A percentile compares a stretch with the other conserved stretches of the same genome.
Evolutionary conservation across 2,888 invertebrate species (phyloP).

Genomic region (Drosophila subsilvestris): DNA sequence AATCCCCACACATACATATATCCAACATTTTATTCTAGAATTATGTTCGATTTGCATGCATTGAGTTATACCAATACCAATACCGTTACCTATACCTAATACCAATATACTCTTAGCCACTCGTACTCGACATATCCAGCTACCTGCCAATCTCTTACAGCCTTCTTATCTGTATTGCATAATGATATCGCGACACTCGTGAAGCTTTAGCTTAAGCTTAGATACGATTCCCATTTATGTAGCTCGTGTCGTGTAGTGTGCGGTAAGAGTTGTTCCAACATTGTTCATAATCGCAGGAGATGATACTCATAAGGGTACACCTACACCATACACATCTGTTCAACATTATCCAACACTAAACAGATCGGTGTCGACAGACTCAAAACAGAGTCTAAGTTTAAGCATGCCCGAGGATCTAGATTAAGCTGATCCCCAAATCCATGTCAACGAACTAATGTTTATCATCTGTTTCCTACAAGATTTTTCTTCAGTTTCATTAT

Average conservation of each 20-base stretch:
- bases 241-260: slow-evolving; percentile 24
- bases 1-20: slow-evolving; percentile 36
- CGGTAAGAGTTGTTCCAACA: slow-evolving; percentile 27
- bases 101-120: slow-evolving; percentile 39
- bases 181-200: not conserved
- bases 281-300: not conserved
- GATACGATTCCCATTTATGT: slow-evolving; percentile 7
- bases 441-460: slow-evolving; percentile 72
- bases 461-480: slow-evolving; percentile 70
- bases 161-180: slow-evolving; percentile 11
- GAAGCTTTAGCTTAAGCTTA: slow-evolving; percentile 2
- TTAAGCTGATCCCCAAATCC: slow-evolving; percentile 14
- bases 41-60: slow-evolving; percentile 71
- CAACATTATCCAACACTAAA: not conserved
- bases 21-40: slow-evolving; percentile 57
- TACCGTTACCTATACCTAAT: slow-evolving; percentile 10
- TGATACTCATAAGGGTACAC: not conserved
- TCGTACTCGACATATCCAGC: slow-evolving; percentile 45
- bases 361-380: too few species aligned
- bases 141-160: slow-evolving; percentile 53
- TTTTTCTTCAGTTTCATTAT: slow-evolving; percentile 51
- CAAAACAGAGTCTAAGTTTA: not conserved
- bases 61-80: slow-evolving; percentile 60
- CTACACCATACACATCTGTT: not conserved
- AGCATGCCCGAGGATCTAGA: not conserved